Evolutionary conservation across 2,113 vertebrate species (phyloP).

Genomic region (Edolisoma coerulescens): DNA sequence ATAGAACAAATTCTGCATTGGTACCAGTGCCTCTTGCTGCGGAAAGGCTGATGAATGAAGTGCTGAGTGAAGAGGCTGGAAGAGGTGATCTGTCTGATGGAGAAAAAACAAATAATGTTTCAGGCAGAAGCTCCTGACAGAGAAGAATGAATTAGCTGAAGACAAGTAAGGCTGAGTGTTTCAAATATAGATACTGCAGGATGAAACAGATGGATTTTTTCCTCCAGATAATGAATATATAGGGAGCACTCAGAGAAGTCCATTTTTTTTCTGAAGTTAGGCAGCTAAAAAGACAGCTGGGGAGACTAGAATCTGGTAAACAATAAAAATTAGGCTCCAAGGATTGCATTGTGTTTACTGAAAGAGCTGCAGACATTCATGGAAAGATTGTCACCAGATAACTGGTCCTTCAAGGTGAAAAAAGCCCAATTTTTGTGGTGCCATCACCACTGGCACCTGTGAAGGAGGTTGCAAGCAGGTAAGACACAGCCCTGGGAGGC

Average conservation of each 20-base stretch:
- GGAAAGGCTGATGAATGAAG: slow-evolving; percentile 48
- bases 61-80: slow-evolving; percentile 3
- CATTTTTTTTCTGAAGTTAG: neutral
- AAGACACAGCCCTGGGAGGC: neutral
- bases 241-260: neutral
- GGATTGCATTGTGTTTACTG: neutral
- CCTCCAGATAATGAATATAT: neutral
- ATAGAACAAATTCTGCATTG: neutral
- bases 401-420: neutral
- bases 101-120: neutral
- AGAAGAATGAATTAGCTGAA: slow-evolving; percentile 10
- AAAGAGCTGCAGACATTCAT: neutral
- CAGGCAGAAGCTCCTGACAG: slow-evolving; percentile 19
- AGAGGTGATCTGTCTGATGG: neutral
- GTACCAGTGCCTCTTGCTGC: neutral
- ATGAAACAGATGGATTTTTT: slow-evolving; percentile 44
- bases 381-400: neutral
- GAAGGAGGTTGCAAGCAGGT: neutral
- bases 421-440: neutral
- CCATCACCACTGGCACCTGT: neutral
- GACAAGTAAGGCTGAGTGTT: slow-evolving; percentile 17
- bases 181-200: slow-evolving; percentile 38
- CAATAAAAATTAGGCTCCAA: neutral
- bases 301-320: neutral
- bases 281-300: neutral